A percentile compares a stretch with the other conserved stretches of the same genome.
Evolutionary conservation across 2,888 invertebrate species (phyloP).

Genomic region (Agrotis exclamationis): DNA sequence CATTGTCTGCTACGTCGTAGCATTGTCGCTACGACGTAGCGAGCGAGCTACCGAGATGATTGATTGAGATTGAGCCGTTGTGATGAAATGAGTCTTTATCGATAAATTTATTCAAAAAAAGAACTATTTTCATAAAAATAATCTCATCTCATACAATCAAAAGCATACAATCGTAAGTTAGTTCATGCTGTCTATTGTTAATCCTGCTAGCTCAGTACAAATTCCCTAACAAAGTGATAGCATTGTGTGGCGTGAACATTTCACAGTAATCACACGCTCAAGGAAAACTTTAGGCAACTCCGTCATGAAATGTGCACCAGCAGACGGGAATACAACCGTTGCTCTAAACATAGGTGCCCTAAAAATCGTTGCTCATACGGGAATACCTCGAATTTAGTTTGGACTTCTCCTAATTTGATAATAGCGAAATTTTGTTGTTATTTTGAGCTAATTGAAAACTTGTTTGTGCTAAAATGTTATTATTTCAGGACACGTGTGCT

Average conservation of each 20-base stretch:
- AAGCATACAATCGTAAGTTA: not conserved
- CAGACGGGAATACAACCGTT: too few relatives aligned
- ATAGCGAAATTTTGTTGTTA: not conserved
- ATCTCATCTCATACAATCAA: too few relatives aligned
- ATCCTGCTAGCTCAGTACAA: not conserved
- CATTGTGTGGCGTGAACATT: slow-evolving; percentile 25
- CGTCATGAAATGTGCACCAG: slow-evolving; percentile 20
- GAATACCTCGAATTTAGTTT: slow-evolving; percentile 14
- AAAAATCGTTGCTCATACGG: too few relatives aligned
- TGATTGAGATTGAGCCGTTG: too few relatives aligned
- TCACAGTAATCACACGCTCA: slow-evolving; percentile 31
- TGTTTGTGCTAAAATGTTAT: not conserved
- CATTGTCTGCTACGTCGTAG: not conserved
- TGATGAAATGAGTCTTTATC: too few relatives aligned
- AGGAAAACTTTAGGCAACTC: slow-evolving; percentile 28
- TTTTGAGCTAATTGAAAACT: slow-evolving; percentile 13
- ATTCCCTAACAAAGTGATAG: not conserved
- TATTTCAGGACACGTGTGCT: not conserved
- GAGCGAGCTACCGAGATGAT: too few relatives aligned
- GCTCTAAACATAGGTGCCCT: too few relatives aligned
- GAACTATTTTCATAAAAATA: too few relatives aligned
- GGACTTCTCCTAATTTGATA: slow-evolving; percentile 23
- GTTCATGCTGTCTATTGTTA: not conserved
- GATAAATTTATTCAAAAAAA: too few relatives aligned
- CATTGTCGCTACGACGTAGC: slow-evolving; percentile 1